Evolutionary conservation across 2,888 invertebrate genomes (phyloP).

Genomic region (Beris chalybata): DNA sequence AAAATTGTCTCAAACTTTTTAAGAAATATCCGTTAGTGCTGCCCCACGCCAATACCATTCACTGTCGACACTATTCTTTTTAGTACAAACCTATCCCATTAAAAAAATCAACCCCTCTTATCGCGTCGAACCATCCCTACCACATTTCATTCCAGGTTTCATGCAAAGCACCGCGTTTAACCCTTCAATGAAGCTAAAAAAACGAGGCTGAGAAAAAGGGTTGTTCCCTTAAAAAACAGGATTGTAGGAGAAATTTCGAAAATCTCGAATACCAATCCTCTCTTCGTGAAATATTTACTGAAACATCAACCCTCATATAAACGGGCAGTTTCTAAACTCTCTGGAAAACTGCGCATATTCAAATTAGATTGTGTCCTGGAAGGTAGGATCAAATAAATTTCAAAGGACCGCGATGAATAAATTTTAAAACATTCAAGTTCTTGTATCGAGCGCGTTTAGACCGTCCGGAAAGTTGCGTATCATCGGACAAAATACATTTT

Average conservation of each 20-base stretch:
- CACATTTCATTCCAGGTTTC: not conserved
- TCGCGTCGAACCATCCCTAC: not conserved
- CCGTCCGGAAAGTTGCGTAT: not conserved
- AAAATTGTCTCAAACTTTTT: too few relatives aligned
- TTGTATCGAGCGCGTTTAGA: slow-evolving; percentile 15
- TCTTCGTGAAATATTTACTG: not conserved
- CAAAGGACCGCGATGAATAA: not conserved
- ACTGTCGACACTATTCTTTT: too few relatives aligned
- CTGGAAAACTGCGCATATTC: slow-evolving; percentile 30
- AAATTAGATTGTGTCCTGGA: slow-evolving; percentile 24
- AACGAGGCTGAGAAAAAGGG: slow-evolving; percentile 12
- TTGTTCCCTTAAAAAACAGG: slow-evolving; percentile 16
- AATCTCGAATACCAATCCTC: not conserved
- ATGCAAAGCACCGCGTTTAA: slow-evolving; percentile 16
- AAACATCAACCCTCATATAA: not conserved
- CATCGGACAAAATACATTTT: too few relatives aligned
- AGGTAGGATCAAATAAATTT: not conserved
- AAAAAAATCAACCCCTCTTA: not conserved
- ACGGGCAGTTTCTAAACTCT: not conserved
- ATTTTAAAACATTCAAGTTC: slow-evolving; percentile 9
- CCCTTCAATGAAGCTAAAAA: slow-evolving; percentile 5
- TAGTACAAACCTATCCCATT: too few relatives aligned
- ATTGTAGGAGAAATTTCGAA: slow-evolving; percentile 23
- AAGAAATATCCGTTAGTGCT: too few relatives aligned
- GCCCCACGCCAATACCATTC: too few relatives aligned